phyloP scores from a whole-genome alignment of 2,797 vertebrate species.

The Tangara arthus region DNA sequence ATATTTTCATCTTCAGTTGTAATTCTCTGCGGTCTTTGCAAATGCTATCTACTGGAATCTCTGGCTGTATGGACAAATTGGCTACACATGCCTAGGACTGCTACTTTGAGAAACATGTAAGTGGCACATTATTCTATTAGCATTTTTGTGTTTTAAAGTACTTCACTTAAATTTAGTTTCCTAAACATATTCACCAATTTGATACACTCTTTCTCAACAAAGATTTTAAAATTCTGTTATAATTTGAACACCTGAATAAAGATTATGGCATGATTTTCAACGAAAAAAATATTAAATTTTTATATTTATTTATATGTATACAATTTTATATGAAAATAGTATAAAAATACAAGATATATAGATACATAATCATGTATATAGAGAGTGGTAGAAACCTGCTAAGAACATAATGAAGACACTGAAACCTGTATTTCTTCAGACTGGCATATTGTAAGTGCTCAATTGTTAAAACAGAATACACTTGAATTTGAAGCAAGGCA shows the following conservation, averaged over 20 bases:
- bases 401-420: not conserved
- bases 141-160: slow-evolving; percentile 1
- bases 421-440: not conserved
- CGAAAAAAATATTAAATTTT: not conserved
- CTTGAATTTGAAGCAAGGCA: slow-evolving; percentile 31
- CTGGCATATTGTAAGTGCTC: not conserved
- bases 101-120: slow-evolving; percentile 34
- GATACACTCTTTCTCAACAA: not conserved
- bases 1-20: slow-evolving; percentile 71
- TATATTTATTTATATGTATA: not conserved
- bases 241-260: not conserved
- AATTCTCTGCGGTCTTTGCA: slow-evolving; percentile 64
- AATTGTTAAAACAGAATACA: slow-evolving; percentile 33
- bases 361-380: not conserved
- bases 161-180: not conserved
- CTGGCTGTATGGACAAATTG: slow-evolving; percentile 48
- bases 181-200: slow-evolving; percentile 9
- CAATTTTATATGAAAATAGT: not conserved
- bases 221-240: not conserved
- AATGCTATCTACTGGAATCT: slow-evolving; percentile 48
- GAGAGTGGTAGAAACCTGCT: not conserved
- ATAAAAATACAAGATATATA: not conserved
- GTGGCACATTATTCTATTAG: slow-evolving; percentile 5
- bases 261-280: not conserved
- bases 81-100: slow-evolving; percentile 36